A percentile compares a stretch with the other conserved stretches of the same genome.
These are phyloP conservation scores for Daubentonia madagascariensis DNA, from an alignment of 2,113 vertebrate species.

Conservation along the genomic window DNA sequence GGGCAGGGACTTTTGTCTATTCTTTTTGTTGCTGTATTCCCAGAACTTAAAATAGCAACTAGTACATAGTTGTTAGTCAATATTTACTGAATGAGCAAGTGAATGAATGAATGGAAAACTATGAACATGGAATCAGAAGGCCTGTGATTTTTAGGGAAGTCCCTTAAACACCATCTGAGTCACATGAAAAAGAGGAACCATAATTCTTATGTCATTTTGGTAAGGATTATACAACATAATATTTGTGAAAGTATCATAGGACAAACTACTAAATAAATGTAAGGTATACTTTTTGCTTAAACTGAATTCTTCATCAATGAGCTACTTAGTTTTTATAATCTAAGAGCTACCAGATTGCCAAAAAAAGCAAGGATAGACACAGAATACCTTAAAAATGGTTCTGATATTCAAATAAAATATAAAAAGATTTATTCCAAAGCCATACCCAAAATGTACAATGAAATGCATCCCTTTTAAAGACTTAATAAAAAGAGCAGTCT, in stretches of 20 bases:
- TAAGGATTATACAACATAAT: not conserved
- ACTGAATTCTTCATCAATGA: not conserved
- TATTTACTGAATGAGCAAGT: not conserved
- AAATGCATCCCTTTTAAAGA: conserved; percentile 22
- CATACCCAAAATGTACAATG: conserved; percentile 33
- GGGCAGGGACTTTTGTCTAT: not conserved
- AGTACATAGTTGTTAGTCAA: not conserved
- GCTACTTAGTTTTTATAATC: not conserved
- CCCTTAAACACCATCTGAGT: not conserved
- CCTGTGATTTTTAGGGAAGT: not conserved
- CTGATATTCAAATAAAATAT: conserved; percentile 49
- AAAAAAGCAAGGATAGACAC: not conserved
- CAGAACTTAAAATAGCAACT: not conserved
- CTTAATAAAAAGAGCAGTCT: conserved; percentile 30
- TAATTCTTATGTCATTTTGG: not conserved
- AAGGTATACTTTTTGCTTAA: not conserved
- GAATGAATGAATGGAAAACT: not conserved
- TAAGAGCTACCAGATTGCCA: not conserved
- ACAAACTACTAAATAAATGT: not conserved
- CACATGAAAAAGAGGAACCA: not conserved
- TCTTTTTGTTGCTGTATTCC: not conserved
- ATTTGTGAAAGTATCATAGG: not conserved
- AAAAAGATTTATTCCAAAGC: conserved; percentile 78
- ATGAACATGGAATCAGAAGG: not conserved
- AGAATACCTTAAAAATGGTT: not conserved